Percentiles rank a stretch among this genome's conserved stretches.
Evolutionary conservation across 2,888 invertebrate species (phyloP).

Genomic region (Suillia variegata): DNA sequence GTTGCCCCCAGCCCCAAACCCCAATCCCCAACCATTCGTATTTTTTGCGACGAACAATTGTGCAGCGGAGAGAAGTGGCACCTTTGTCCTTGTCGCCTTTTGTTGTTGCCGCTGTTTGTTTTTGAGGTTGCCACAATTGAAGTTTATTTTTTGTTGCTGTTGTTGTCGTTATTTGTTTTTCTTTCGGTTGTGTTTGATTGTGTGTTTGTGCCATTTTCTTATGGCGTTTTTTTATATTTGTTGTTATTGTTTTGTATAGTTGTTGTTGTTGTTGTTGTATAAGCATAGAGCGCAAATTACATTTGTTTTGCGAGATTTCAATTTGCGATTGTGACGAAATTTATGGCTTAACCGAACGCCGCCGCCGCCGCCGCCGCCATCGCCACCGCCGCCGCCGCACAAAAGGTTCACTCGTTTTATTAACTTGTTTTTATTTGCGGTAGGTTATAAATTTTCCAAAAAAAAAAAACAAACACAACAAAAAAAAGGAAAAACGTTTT

Average conservation of each 20-base stretch:
- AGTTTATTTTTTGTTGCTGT: constrained; percentile 7
- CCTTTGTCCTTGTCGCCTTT: constrained; percentile 18
- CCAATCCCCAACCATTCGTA: not conserved
- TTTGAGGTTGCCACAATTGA: constrained; percentile 24
- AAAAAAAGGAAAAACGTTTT: too few species aligned
- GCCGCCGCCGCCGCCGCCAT: too few species aligned
- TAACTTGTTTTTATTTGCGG: constrained; percentile 7
- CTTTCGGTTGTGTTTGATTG: constrained; percentile 8
- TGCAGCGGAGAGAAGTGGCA: too few species aligned
- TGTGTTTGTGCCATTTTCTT: constrained; percentile 2
- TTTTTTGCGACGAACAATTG: not conserved
- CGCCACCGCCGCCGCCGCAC: not conserved
- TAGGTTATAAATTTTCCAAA: constrained; percentile 11
- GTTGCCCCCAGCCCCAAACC: not conserved
- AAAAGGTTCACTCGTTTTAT: not conserved
- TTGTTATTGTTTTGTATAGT: not conserved
- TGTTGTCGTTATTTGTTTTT: constrained; percentile 1
- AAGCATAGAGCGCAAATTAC: not conserved
- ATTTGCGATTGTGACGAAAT: constrained; percentile 22
- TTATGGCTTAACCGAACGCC: constrained; percentile 11
- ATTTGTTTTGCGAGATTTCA: constrained; percentile 18
- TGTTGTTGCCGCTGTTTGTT: constrained; percentile 16
- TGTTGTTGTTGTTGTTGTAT: not conserved
- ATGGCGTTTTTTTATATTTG: not conserved
- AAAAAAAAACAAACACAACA: too few species aligned